Percentiles rank a stretch among this genome's conserved stretches.
Evolutionary conservation across 2,888 invertebrate genomes (phyloP).

Genomic region (Parochlus steinenii): DNA sequence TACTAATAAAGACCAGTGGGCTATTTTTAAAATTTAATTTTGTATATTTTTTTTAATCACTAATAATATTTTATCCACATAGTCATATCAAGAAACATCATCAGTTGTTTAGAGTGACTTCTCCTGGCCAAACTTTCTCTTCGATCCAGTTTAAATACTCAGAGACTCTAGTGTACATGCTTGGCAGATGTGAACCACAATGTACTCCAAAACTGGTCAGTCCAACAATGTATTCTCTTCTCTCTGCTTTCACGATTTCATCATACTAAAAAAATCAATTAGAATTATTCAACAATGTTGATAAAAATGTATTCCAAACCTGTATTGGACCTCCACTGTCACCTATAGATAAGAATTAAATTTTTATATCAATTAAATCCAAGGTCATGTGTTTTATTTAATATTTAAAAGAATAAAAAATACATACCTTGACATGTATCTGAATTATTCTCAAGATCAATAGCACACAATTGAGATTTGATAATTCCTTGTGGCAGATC

Average conservation of each 20-base stretch:
- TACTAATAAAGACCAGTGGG: too few species aligned
- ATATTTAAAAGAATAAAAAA: too few species aligned
- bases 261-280: too few species aligned
- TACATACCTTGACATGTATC: conserved; percentile 23
- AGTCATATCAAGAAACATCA: too few species aligned
- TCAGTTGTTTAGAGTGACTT: too few species aligned
- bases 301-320: too few species aligned
- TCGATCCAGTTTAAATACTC: conserved; percentile 26
- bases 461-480: conserved; percentile 18
- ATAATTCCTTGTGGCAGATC: conserved; percentile 13
- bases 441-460: conserved; percentile 15
- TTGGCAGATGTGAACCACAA: conserved; percentile 20
- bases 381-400: neutral
- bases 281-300: too few species aligned
- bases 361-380: neutral
- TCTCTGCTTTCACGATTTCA: neutral
- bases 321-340: conserved; percentile 22
- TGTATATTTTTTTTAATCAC: too few species aligned
- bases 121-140: conserved; percentile 21
- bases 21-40: too few species aligned
- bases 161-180: conserved; percentile 21
- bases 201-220: conserved; percentile 22
- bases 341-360: conserved; percentile 13
- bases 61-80: too few species aligned
- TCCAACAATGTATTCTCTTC: conserved; percentile 18